Base-by-base conservation (phyloP, 2,797 vertebrate genomes). In the Brotula barbata region DNA sequence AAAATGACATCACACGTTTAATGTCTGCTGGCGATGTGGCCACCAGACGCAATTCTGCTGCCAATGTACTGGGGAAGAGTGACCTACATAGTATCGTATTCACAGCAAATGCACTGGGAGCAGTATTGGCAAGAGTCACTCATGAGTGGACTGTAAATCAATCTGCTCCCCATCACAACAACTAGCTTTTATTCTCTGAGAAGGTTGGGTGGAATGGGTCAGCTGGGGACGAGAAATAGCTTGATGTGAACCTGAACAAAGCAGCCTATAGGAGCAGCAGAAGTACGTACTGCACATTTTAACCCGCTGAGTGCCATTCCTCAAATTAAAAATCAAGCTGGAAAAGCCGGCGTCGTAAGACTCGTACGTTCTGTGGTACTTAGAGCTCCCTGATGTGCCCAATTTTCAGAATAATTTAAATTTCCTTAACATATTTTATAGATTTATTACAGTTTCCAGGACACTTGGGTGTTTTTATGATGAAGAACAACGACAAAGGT, bases 1-100 rank as follows among this genome's bases (percentile, higher is more conserved):
- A 21, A 3, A 25, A n/a, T 15, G 13, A 39, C 12, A 39, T 10
- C n/a, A 12, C 34, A 36, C 13, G 7, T 36, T 4, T 28, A 28
- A 28, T 28, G 25, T 4, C 4, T 36, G 34, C 13, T 28, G 9
- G 9, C 13, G 9, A 36, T 36, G 3, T 36, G 4, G 34, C 34
- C 34, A 14, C 9, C 34, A 50, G 65, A 70, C 60, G 51, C 3
- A 16, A 36, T 36, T 36, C 61, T 49, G 75, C 1, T 39, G 62
- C 62, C 54, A 34, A 56, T 58, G 39, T 58, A 2, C 40, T 60
- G 73, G 72, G 71, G 62, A 64, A 59, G 52, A 43, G 47, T 69
- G 75, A 74, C 76, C 73, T 64, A 74, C 62, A 76, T 77, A 33
- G 25, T 43, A 51, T 55, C 34, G 15, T 10, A 10, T 17, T 25